Conservation (phyloP, 2,113 vertebrate species). For the Crotalus viridis region DNA sequence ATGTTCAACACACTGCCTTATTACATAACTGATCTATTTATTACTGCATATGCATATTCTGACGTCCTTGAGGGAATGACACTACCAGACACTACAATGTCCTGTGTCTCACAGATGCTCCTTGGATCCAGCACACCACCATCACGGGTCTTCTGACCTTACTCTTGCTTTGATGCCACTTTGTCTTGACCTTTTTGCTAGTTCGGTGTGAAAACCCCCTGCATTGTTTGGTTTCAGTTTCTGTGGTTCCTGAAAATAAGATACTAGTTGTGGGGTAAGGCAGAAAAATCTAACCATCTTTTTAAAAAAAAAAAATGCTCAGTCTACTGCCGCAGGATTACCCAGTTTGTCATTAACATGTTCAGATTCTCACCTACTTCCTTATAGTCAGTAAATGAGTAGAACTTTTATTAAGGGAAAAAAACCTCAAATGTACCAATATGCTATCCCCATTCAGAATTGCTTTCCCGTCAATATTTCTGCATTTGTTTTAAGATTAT, state of each 20-base stretch:
- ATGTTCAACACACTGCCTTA: conserved; percentile 93
- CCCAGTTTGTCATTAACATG: conserved; percentile 56
- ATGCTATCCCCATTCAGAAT: conserved; percentile 64
- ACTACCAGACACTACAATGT: conserved; percentile 66
- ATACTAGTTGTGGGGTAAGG: conserved; percentile 43
- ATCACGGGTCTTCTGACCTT: conserved; percentile 65
- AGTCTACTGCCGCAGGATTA: conserved; percentile 55
- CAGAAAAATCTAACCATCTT: conserved; percentile 49
- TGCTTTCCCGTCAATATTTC: conserved; percentile 60
- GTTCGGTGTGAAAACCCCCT: conserved; percentile 50
- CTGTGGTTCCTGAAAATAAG: conserved; percentile 58
- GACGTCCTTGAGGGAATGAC: conserved; percentile 68
- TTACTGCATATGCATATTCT: conserved; percentile 76
- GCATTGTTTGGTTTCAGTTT: conserved; percentile 59
- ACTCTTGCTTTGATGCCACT: conserved; percentile 60
- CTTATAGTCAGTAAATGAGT: conserved; percentile 73
- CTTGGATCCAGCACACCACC: conserved; percentile 65
- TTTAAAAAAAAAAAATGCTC: background rate
- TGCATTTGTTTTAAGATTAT: conserved; percentile 63
- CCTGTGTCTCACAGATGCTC: conserved; percentile 56
- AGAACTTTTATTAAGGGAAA: conserved; percentile 57
- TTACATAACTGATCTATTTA: conserved; percentile 91
- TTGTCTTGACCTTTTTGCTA: conserved; percentile 56
- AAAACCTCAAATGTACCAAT: conserved; percentile 45
- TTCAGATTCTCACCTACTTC: conserved; percentile 66